A percentile compares a stretch with the other conserved stretches of the same genome.
phyloP scores from a whole-genome alignment of 1,140 invertebrate species.

The Drosophila ficusphila region DNA sequence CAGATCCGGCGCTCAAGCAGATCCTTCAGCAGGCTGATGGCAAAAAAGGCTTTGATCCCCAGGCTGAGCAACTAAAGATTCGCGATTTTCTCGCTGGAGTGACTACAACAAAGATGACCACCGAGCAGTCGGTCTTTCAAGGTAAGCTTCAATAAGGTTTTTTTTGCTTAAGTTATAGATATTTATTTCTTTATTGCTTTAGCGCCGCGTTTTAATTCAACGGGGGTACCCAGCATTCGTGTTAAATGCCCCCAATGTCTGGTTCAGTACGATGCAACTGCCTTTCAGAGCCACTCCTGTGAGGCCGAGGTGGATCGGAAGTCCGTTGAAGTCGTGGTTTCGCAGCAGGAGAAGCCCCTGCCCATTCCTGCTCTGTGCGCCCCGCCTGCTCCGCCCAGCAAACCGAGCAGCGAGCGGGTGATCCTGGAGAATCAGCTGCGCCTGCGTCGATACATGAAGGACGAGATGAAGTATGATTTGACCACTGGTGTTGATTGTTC shows the following conservation, averaged over 20 bases:
- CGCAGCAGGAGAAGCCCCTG: neutral
- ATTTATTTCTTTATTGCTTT: fast-evolving
- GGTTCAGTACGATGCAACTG: conserved; percentile 33
- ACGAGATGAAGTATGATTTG: conserved; percentile 76
- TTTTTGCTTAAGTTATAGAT: neutral
- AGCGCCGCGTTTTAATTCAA: neutral
- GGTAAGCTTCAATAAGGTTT: neutral
- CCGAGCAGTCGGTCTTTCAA: conserved; percentile 30
- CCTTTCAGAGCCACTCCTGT: conserved; percentile 60
- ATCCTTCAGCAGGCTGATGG: conserved; percentile 54
- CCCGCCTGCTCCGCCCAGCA: neutral
- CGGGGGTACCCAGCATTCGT: neutral
- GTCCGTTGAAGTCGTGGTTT: neutral
- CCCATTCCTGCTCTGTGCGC: neutral
- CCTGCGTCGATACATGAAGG: conserved; percentile 69
- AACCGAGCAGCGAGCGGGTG: conserved; percentile 43
- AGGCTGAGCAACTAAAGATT: conserved; percentile 63
- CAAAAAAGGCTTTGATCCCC: conserved; percentile 58
- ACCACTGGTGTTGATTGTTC: conserved; percentile 32
- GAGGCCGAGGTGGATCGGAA: neutral
- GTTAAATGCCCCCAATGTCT: conserved; percentile 64
- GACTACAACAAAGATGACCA: conserved; percentile 27
- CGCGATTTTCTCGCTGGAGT: conserved; percentile 64
- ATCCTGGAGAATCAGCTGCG: conserved; percentile 72
- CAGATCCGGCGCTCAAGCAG: conserved; percentile 62